Conservation (phyloP, 2,113 vertebrate genomes). For the Hippocampus zosterae region DNA sequence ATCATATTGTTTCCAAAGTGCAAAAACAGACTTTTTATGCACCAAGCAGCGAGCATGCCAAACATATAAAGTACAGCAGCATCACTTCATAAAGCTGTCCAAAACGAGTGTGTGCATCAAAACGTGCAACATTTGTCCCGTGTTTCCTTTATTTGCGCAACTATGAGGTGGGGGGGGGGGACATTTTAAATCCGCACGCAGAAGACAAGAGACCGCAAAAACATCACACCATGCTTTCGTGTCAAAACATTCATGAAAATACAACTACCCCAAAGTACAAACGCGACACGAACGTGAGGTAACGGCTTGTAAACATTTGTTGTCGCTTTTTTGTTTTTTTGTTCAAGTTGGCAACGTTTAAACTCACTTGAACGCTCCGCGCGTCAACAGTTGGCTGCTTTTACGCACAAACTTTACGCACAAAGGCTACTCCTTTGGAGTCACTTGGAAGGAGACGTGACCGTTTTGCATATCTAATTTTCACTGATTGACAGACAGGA, state of each 20-base stretch:
- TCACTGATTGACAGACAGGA: conserved; percentile 11
- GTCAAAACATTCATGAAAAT: conserved; percentile 35
- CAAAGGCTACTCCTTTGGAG: conserved; percentile 38
- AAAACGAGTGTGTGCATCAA: conserved; percentile 32
- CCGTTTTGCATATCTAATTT: conserved; percentile 67
- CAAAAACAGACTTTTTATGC: conserved; percentile 59
- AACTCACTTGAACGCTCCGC: conserved; percentile 18
- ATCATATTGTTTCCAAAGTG: conserved; percentile 71
- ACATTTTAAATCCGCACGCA: conserved; percentile 34
- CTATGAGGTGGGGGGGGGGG: conserved; percentile 2
- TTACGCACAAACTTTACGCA: conserved; percentile 66
- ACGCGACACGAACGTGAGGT: conserved; percentile 49
- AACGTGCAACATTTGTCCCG: conserved; percentile 51
- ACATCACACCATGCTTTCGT: conserved; percentile 50
- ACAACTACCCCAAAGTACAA: conserved; percentile 45
- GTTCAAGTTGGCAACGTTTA: conserved; percentile 61
- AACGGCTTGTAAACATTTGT: conserved; percentile 72
- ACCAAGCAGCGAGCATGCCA: conserved; percentile 65
- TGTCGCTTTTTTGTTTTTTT: conserved; percentile 45
- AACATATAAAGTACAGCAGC: conserved; percentile 32
- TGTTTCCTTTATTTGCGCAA: conserved; percentile 22
- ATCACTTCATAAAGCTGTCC: conserved; percentile 43
- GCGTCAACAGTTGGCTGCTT: conserved; percentile 52
- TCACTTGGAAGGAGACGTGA: conserved; percentile 37
- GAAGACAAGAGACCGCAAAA: conserved; percentile 42